phyloP scores from a whole-genome alignment of 92 coral and sea anemone species.

The Montipora capitata region DNA sequence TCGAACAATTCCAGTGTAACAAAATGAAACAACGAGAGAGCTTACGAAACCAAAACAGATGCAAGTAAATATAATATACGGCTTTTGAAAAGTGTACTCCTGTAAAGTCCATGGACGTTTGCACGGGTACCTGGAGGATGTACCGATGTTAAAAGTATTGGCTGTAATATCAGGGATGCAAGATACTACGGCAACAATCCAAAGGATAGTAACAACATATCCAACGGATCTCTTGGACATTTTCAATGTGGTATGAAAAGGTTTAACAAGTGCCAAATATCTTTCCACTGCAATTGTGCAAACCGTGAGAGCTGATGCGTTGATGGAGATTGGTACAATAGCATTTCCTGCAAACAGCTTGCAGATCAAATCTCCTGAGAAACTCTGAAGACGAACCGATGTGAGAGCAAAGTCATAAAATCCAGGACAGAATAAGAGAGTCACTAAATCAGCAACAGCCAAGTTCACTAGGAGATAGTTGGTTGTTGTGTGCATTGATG shows the following conservation, averaged over 20 bases:
- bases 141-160: neutral
- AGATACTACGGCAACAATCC: conserved; percentile 12
- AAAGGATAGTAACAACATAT: neutral
- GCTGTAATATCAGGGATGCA: conserved; percentile 32
- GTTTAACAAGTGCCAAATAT: conserved; percentile 62
- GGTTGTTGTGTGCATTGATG: conserved; percentile 63
- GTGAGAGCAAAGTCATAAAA: conserved; percentile 57
- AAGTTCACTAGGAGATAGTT: conserved; percentile 58
- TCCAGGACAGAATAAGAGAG: conserved; percentile 59
- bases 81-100: neutral
- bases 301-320: conserved; percentile 46
- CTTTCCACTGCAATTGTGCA: conserved; percentile 61
- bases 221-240: neutral
- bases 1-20: conserved; percentile 21
- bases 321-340: conserved; percentile 40
- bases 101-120: conserved; percentile 50
- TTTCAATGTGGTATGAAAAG: conserved; percentile 31
- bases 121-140: conserved; percentile 9
- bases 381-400: neutral
- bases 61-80: no score
- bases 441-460: conserved; percentile 60
- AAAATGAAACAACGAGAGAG: conserved; percentile 41
- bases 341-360: conserved; percentile 69
- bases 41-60: neutral
- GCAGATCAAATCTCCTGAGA: conserved; percentile 41